phyloP scores from a whole-genome alignment of 2,888 invertebrate species.

The Drosophila anceps region DNA sequence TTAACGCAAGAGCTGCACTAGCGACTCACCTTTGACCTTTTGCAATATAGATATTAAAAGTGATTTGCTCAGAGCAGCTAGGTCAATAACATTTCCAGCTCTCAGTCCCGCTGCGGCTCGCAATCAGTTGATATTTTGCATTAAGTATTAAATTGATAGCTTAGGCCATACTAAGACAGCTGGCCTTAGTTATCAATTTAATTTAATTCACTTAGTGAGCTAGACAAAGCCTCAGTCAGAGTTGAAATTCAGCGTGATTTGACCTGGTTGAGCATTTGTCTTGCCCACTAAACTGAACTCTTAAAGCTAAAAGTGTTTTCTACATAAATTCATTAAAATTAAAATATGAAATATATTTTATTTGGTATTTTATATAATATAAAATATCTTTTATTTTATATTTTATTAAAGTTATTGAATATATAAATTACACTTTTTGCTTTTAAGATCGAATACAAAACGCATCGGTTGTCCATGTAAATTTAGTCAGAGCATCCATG shows the following conservation, averaged over 20 bases:
- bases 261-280: conserved; percentile 42
- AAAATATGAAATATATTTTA: neutral
- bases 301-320: conserved; percentile 36
- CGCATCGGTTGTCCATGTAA: conserved; percentile 66
- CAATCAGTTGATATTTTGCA: conserved; percentile 63
- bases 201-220: conserved; percentile 37
- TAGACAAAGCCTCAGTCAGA: conserved; percentile 16
- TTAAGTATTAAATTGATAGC: conserved; percentile 57
- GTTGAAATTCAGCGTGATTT: conserved; percentile 2
- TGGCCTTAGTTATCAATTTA: conserved; percentile 40
- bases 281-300: conserved; percentile 33
- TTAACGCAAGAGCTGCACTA: conserved; percentile 5
- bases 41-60: neutral
- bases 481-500: conserved; percentile 60
- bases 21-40: conserved; percentile 31
- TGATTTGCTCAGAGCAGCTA: conserved; percentile 34
- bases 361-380: neutral
- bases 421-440: conserved; percentile 26
- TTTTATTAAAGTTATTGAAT: neutral
- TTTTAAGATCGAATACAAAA: conserved; percentile 30
- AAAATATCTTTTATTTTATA: neutral
- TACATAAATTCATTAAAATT: neutral
- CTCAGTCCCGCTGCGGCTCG: conserved; percentile 29
- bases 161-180: conserved; percentile 19
- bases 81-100: conserved; percentile 14